A percentile compares a stretch with the other conserved stretches of the same genome.
Evolutionary conservation across 1,140 invertebrate genomes (phyloP).

Genomic region (Calliopsis andreniformis): DNA sequence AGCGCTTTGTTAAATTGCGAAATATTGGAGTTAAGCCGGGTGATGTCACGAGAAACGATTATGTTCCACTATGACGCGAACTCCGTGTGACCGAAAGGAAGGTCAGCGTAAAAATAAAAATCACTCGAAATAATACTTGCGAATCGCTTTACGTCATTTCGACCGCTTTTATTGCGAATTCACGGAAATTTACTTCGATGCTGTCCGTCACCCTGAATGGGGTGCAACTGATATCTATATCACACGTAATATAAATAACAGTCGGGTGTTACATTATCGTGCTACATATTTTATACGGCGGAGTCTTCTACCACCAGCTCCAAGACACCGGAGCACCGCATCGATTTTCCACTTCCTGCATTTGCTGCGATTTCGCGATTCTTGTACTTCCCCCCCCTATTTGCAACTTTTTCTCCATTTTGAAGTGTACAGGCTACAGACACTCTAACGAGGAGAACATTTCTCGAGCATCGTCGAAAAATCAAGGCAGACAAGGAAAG

Average conservation of each 20-base stretch:
- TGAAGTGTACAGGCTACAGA: no score
- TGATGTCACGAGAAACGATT: neutral
- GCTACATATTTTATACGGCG: constrained; percentile 19
- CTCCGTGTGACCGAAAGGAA: neutral
- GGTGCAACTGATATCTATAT: neutral
- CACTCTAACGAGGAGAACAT: no score
- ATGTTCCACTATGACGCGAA: neutral
- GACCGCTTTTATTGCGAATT: no score
- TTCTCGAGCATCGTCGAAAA: no score
- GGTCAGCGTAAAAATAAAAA: constrained; percentile 43
- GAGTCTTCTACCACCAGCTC: neutral
- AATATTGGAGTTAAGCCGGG: constrained; percentile 9
- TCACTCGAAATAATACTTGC: constrained; percentile 12
- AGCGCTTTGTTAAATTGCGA: constrained; percentile 17
- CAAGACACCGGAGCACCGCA: constrained; percentile 2
- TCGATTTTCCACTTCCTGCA: constrained; percentile 28
- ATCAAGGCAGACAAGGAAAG: no score
- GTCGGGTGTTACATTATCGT: neutral
- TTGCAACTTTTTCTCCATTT: neutral
- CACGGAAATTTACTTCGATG: neutral
- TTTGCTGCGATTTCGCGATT: constrained; percentile 3
- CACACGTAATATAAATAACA: constrained; percentile 7
- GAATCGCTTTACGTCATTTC: no score
- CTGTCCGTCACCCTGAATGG: neutral
- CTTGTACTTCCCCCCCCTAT: neutral